phyloP scores from a whole-genome alignment of 2,797 vertebrate species.

The Onychomys arenicola region DNA sequence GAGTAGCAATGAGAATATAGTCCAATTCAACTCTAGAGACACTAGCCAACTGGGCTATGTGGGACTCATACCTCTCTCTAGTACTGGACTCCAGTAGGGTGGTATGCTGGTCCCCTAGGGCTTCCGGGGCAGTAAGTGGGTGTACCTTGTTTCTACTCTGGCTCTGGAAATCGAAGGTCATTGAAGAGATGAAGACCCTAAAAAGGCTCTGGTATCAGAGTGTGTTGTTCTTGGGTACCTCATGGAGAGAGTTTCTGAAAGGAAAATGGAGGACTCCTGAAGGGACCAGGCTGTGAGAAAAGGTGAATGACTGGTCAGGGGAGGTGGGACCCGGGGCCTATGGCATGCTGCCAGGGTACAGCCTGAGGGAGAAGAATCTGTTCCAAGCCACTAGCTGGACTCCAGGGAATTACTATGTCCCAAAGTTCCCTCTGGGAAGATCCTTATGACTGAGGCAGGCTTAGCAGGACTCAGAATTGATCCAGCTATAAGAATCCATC shows the following conservation, averaged over 20 bases:
- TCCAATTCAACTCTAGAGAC: not conserved
- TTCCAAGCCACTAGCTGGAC: not conserved
- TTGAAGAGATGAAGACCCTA: not conserved
- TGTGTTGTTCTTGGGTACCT: not conserved
- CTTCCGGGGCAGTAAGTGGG: not conserved
- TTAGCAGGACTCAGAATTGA: not conserved
- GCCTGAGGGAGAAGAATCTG: not conserved
- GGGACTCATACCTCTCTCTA: not conserved
- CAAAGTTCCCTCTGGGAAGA: not conserved
- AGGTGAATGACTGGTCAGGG: not conserved
- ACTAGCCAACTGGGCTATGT: accelerated
- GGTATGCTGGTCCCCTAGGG: not conserved
- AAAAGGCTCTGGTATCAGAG: not conserved
- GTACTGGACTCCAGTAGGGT: not conserved
- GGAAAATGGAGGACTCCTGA: not conserved
- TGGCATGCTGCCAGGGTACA: not conserved
- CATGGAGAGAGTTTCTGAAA: not conserved
- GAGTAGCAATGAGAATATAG: not conserved
- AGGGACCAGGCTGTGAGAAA: not conserved
- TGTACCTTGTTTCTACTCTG: not conserved
- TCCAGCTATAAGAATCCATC: not conserved
- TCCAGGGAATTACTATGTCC: not conserved
- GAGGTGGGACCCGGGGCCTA: not conserved
- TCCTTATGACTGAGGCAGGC: not conserved
- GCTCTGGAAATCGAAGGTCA: not conserved